These are phyloP conservation scores for Alviniconcha marisindica DNA, from an alignment of 1,140 invertebrate species.

Conservation along the genomic window DNA sequence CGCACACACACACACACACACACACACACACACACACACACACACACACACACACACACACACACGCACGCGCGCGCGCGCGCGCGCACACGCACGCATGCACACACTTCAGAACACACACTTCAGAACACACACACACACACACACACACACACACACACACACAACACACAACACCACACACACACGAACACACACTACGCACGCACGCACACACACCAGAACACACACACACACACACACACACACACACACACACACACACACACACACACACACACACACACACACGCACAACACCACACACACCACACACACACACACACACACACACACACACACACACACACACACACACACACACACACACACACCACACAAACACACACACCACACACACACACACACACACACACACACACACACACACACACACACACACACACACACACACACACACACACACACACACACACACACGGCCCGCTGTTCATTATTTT, in stretches of 20 bases:
- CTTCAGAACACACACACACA: too few relatives aligned
- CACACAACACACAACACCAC: too few relatives aligned
- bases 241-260: neutral
- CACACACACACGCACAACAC: neutral
- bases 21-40: too few relatives aligned
- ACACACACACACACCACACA: neutral
- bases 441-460: neutral
- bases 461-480: neutral
- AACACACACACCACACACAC: neutral
- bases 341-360: too few relatives aligned
- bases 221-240: too few relatives aligned
- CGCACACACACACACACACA: too few relatives aligned
- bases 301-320: neutral
- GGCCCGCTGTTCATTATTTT: too few relatives aligned
- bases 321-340: neutral
- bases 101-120: too few relatives aligned
- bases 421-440: neutral
- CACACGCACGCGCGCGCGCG: too few relatives aligned
- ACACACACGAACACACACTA: neutral
- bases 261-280: neutral
- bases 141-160: too few relatives aligned
- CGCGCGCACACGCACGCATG: too few relatives aligned
- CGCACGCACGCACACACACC: neutral
- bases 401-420: neutral
- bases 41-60: too few relatives aligned